phyloP scores from a whole-genome alignment of 2,797 vertebrate genomes.

The Oreochromis mossambicus region DNA sequence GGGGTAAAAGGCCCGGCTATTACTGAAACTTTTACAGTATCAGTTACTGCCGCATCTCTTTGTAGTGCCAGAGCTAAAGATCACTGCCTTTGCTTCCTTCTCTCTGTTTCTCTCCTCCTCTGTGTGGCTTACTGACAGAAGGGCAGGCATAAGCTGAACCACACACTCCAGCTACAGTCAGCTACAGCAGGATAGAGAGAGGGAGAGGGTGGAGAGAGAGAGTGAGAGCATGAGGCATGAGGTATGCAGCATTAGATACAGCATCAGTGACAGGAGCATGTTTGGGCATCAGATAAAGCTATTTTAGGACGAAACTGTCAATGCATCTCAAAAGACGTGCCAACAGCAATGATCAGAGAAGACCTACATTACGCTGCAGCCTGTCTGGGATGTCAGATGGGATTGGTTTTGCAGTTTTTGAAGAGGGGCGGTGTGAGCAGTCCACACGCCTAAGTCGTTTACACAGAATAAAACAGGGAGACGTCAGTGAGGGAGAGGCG shows the following conservation, averaged over 20 bases:
- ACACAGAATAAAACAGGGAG: background rate
- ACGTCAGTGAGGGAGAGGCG: background rate
- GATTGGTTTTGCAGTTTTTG: constrained; percentile 29
- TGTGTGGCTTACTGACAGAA: constrained; percentile 51
- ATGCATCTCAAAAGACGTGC: constrained; percentile 48
- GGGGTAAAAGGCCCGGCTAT: background rate
- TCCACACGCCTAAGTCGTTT: background rate
- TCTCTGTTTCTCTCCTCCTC: constrained; percentile 5
- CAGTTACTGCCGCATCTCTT: constrained; percentile 21
- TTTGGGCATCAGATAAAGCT: constrained; percentile 61
- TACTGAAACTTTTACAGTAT: constrained; percentile 11
- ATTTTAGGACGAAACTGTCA: constrained; percentile 68
- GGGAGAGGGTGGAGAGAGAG: background rate
- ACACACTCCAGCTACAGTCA: constrained; percentile 49
- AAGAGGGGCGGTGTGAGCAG: background rate
- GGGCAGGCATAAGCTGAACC: constrained; percentile 44
- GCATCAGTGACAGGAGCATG: constrained; percentile 56
- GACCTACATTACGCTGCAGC: constrained; percentile 27
- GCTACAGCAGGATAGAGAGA: constrained; percentile 21
- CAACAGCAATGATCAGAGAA: constrained; percentile 59
- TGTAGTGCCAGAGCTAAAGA: constrained; percentile 27
- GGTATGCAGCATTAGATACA: constrained; percentile 41
- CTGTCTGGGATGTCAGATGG: constrained; percentile 19
- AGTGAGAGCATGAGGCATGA: background rate
- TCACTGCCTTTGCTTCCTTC: background rate